phyloP scores from a whole-genome alignment of 2,797 vertebrate genomes.

The Cottoperca gobio region DNA sequence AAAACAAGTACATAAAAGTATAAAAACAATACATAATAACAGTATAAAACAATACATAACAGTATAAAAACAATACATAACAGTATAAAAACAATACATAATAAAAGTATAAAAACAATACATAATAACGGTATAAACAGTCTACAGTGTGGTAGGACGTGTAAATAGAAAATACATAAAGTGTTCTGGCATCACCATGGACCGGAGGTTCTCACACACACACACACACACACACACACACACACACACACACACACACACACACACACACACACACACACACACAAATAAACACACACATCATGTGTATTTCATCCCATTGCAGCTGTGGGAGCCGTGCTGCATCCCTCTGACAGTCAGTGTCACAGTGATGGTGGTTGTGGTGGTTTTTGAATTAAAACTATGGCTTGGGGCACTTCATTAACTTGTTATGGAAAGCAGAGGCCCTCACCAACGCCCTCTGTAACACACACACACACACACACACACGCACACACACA shows the following conservation, averaged over 20 bases:
- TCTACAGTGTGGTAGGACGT: not conserved
- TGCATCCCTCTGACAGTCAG: slow-evolving; percentile 58
- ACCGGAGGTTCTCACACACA: not conserved
- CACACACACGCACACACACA: slow-evolving; percentile 53
- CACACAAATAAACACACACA: slow-evolving; percentile 1
- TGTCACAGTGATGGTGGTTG: slow-evolving; percentile 68
- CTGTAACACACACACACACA: slow-evolving; percentile 38
- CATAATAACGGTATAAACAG: too few species aligned
- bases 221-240: not conserved
- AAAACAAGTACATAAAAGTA: too few species aligned
- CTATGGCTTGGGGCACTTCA: slow-evolving; percentile 85
- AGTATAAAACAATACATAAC: too few species aligned
- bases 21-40: too few species aligned
- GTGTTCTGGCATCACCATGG: not conserved
- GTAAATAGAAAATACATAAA: not conserved
- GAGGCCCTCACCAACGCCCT: slow-evolving; percentile 70
- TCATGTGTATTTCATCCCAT: not conserved
- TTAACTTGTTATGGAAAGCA: slow-evolving; percentile 91
- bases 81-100: too few species aligned
- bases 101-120: too few species aligned
- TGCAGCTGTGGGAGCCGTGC: slow-evolving; percentile 43
- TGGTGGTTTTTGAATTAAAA: slow-evolving; percentile 78
- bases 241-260: slow-evolving; percentile 4
- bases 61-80: too few species aligned
- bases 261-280: slow-evolving; percentile 7